A percentile compares a stretch with the other conserved stretches of the same genome.
Evolutionary conservation across 1,140 invertebrate genomes (phyloP).

Genomic region (Drosophila sechellia): DNA sequence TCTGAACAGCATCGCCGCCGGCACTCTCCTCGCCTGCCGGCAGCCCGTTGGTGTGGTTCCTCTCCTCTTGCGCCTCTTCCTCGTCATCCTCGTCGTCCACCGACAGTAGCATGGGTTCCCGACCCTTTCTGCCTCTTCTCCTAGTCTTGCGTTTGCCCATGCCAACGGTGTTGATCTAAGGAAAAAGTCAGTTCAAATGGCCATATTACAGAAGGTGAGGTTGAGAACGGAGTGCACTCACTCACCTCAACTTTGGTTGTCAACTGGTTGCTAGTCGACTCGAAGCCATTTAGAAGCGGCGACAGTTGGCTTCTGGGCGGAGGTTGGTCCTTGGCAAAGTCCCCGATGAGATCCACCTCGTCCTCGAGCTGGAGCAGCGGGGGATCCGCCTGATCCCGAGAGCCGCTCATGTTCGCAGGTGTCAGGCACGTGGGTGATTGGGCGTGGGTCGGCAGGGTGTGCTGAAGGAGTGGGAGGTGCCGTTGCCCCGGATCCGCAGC

Average conservation of each 20-base stretch:
- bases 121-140: constrained; percentile 54
- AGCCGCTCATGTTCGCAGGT: constrained; percentile 37
- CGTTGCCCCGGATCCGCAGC: constrained; percentile 11
- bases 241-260: constrained; percentile 79
- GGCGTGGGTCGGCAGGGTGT: constrained; percentile 2
- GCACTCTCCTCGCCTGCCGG: constrained; percentile 20
- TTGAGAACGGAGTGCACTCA: constrained; percentile 6
- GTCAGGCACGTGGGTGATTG: constrained; percentile 18
- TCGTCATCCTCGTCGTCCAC: constrained; percentile 70
- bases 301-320: constrained; percentile 21
- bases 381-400: constrained; percentile 42
- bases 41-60: constrained; percentile 19
- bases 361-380: constrained; percentile 76
- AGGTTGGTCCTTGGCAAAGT: constrained; percentile 62
- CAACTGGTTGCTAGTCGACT: constrained; percentile 45
- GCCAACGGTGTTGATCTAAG: constrained; percentile 76
- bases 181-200: neutral
- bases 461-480: constrained; percentile 8
- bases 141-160: constrained; percentile 53
- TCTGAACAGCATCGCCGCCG: constrained; percentile 40
- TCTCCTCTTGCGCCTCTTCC: constrained; percentile 19
- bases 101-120: constrained; percentile 69
- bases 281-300: constrained; percentile 62
- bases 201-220: neutral
- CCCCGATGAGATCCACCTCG: constrained; percentile 74